A percentile compares a stretch with the other conserved stretches of the same genome.
Conservation (phyloP, 2,113 vertebrate species). For the Rostratula benghalensis region DNA sequence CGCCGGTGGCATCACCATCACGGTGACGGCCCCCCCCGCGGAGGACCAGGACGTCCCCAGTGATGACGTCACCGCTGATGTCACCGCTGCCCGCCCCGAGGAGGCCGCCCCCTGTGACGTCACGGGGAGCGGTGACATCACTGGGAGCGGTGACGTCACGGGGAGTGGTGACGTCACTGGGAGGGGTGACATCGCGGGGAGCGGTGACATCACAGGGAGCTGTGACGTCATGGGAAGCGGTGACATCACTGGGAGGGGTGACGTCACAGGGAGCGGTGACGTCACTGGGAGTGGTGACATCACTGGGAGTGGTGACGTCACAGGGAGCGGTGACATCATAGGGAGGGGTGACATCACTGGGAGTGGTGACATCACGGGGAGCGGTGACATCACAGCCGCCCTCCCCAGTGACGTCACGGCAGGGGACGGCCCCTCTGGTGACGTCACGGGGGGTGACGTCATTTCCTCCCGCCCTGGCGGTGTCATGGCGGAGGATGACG, state of each 20-base stretch:
- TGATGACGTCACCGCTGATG: not conserved
- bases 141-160: not conserved
- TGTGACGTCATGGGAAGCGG: too few relatives aligned
- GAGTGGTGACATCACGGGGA: too few relatives aligned
- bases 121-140: too few relatives aligned
- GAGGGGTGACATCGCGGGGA: not conserved
- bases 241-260: not conserved
- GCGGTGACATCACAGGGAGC: not conserved
- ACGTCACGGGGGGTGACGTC: fast-evolving
- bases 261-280: fast-evolving
- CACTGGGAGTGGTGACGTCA: too few relatives aligned
- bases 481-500: not conserved
- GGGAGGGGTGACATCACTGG: too few relatives aligned
- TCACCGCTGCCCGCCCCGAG: not conserved
- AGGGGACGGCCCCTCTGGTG: not conserved
- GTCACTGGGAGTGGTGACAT: too few relatives aligned
- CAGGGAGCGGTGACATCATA: too few relatives aligned
- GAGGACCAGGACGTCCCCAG: not conserved
- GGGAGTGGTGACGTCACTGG: not conserved
- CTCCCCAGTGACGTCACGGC: not conserved
- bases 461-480: not conserved
- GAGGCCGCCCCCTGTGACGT: fast-evolving
- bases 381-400: not conserved
- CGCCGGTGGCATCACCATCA: not conserved
- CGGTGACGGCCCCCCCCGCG: not conserved